phyloP scores from a whole-genome alignment of 2,113 vertebrate species.

The Hyaena hyaena region DNA sequence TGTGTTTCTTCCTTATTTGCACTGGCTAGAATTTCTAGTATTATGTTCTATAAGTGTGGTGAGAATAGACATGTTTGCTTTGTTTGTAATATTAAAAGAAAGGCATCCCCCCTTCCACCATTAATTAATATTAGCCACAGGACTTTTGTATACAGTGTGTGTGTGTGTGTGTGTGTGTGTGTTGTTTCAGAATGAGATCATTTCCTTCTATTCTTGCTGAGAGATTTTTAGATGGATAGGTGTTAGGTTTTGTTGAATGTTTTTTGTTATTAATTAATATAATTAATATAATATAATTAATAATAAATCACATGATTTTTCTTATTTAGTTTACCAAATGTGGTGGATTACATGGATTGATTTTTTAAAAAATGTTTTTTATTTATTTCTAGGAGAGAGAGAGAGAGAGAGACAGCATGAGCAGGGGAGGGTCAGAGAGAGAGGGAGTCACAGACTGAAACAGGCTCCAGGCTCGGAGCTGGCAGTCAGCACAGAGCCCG shows the following conservation, averaged over 20 bases:
- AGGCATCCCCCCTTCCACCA: neutral
- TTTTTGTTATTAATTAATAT: neutral
- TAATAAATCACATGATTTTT: neutral
- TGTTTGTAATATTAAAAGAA: neutral
- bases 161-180: too few relatives aligned
- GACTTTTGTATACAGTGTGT: neutral
- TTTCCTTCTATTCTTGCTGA: neutral
- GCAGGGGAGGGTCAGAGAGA: too few relatives aligned
- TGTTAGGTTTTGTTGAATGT: neutral
- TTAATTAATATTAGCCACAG: neutral
- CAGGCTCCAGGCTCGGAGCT: too few relatives aligned
- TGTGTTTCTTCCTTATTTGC: neutral
- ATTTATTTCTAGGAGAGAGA: neutral
- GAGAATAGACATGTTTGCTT: neutral
- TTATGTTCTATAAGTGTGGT: neutral
- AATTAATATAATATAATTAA: neutral
- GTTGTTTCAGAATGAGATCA: neutral
- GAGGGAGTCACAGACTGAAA: too few relatives aligned
- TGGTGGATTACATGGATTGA: neutral
- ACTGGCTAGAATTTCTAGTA: neutral
- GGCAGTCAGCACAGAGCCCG: too few relatives aligned
- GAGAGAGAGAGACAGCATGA: too few relatives aligned
- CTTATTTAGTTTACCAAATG: neutral
- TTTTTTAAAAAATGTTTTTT: neutral
- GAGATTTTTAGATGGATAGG: neutral